Conservation (phyloP, 2,888 invertebrate species). For the Ochlodes sylvanus region DNA sequence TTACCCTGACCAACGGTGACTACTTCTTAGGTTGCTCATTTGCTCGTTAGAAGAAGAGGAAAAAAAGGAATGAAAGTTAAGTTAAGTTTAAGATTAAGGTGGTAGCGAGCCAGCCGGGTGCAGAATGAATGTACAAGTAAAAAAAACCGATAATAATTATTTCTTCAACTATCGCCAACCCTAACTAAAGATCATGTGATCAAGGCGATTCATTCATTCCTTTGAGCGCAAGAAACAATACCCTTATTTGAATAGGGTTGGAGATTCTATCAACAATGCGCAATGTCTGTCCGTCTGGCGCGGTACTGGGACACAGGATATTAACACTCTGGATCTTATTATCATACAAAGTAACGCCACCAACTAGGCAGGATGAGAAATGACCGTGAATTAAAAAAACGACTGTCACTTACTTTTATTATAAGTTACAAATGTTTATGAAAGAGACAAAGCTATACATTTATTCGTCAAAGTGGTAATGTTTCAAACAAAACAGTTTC, state of each 20-base stretch:
- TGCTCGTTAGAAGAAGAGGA: too few species aligned
- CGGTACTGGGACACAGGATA: slow-evolving; percentile 20
- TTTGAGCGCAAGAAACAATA: slow-evolving; percentile 70
- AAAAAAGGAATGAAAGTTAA: too few species aligned
- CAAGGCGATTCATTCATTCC: slow-evolving; percentile 65
- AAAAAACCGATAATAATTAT: background rate
- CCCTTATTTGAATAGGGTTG: slow-evolving; percentile 69
- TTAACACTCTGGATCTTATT: slow-evolving; percentile 32
- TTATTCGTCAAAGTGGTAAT: too few species aligned
- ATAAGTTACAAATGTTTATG: too few species aligned
- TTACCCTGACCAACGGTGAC: too few species aligned
- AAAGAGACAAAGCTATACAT: too few species aligned
- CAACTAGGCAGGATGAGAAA: slow-evolving; percentile 18
- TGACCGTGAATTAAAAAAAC: background rate
- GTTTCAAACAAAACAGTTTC: too few species aligned
- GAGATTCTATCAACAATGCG: slow-evolving; percentile 70
- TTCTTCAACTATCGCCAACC: background rate
- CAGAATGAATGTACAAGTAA: background rate
- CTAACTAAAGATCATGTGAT: slow-evolving; percentile 47
- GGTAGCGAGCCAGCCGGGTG: too few species aligned
- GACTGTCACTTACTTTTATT: too few species aligned
- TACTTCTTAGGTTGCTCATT: too few species aligned
- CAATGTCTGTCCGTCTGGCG: slow-evolving; percentile 13
- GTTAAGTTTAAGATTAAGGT: too few species aligned
- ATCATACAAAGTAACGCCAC: slow-evolving; percentile 32